Evolutionary conservation across 2,888 invertebrate species (phyloP).

Genomic region (Coleophora flavipennella): DNA sequence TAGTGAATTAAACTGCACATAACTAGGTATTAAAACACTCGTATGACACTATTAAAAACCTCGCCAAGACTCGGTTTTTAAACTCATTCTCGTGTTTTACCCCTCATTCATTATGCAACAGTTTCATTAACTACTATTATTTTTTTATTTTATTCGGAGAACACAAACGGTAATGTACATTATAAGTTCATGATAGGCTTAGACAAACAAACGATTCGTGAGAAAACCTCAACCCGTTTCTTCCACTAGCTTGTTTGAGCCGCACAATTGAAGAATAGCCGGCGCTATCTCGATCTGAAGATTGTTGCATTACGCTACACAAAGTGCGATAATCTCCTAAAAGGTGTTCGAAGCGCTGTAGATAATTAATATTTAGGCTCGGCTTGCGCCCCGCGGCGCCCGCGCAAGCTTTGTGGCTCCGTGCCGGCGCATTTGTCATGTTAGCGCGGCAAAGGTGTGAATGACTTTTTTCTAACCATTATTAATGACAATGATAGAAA

Average conservation of each 20-base stretch:
- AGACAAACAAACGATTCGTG: no score
- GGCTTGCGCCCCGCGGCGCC: conserved; percentile 60
- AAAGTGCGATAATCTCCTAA: conserved; percentile 65
- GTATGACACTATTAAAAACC: no score
- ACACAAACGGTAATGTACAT: no score
- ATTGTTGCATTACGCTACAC: conserved; percentile 48
- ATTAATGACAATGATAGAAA: conserved; percentile 70
- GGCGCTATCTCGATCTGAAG: conserved; percentile 51
- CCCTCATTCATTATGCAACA: no score
- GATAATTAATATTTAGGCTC: conserved; percentile 69
- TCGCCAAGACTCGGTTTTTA: no score
- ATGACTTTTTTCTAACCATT: conserved; percentile 67
- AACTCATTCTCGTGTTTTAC: no score
- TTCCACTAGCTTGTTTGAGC: conserved; percentile 19
- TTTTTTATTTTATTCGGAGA: no score
- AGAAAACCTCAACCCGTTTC: conserved; percentile 4
- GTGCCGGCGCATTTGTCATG: conserved; percentile 62
- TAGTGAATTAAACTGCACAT: no score
- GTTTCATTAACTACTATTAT: no score
- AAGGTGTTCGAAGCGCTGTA: conserved; percentile 65
- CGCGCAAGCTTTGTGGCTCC: conserved; percentile 44
- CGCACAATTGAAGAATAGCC: conserved; percentile 27
- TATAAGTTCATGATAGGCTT: no score
- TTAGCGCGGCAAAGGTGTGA: conserved; percentile 70
- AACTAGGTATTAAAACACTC: no score